Evolutionary conservation across 2,888 invertebrate genomes (phyloP), one percentile per base, ranked within the genome.

Genomic region (Euphydryas editha): DNA sequence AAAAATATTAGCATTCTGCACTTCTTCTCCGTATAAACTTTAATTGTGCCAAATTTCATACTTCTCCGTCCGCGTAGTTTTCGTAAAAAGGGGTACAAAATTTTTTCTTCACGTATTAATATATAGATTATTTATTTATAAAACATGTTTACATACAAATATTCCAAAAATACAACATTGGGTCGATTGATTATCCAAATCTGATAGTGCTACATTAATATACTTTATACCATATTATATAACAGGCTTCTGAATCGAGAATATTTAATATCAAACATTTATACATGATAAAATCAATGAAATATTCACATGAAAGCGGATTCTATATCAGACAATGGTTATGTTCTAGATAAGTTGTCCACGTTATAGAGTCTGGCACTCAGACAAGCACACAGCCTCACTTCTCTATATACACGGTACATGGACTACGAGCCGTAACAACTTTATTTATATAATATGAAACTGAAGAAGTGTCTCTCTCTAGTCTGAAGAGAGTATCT

Each of bases 391-490:
- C 49, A 67, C 60, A 65, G 44, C 17, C 18, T 42, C 17, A 60
- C 24, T 36, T 30, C 44, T 37, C 44, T 66, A 46, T 63, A 54
- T 68, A 71, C 59, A 36, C n/a, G 6, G 54, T 56, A 54, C 54
- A 49, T 56, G 61, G 65, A 57, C 68, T 65, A 65, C 73, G 68
- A 72, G 70, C 72, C 71, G 77, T 80, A 78, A 76, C 77, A 79
- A 75, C 72, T 77, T 80, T 79, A 81, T 82, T 82, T 83, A 71
- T 81, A 81, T 82, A 81, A 81, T 79, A 81, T 77, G 78, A 81
- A 74, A 51, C 75, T 83, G 81, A 89, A 90, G 88, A 90, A 90
- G 84, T 86, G 78, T 88, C 85, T 87, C 84, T 82, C 81, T 86
- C 81, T 78, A 78, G 80, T 81, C 76, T 80, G 75, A 21, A 51